Percentiles rank a stretch among this genome's conserved stretches.
Evolutionary conservation across 2,113 vertebrate species (phyloP).

Genomic region (Leucoraja erinaceus): DNA sequence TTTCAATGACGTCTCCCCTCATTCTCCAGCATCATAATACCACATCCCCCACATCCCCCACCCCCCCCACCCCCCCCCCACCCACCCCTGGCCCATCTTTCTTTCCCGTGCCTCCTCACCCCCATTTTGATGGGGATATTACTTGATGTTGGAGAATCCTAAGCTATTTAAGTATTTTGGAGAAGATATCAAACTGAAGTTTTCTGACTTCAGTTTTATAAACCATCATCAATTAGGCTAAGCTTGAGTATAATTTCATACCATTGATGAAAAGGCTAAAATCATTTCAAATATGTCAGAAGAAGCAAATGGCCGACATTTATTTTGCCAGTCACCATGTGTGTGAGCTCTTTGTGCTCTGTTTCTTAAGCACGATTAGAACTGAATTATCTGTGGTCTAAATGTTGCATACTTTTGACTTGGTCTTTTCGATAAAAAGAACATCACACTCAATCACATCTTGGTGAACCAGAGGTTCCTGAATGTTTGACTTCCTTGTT

Average conservation of each 20-base stretch:
- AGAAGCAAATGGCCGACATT: not conserved
- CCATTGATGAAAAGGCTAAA: not conserved
- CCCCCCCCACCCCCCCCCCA: too few relatives aligned
- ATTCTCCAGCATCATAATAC: too few relatives aligned
- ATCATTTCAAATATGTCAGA: not conserved
- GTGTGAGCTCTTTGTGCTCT: not conserved
- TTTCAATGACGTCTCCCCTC: too few relatives aligned
- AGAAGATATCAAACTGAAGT: not conserved
- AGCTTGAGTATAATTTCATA: not conserved
- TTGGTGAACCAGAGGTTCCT: not conserved
- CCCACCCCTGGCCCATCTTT: too few relatives aligned
- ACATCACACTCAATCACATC: not conserved
- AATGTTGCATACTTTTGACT: too few relatives aligned
- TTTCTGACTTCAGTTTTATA: not conserved
- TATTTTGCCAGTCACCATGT: not conserved
- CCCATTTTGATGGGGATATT: too few relatives aligned
- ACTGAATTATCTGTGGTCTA: not conserved
- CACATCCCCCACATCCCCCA: too few relatives aligned
- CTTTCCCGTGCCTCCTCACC: too few relatives aligned
- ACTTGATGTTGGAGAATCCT: too few relatives aligned
- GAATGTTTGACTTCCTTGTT: not conserved
- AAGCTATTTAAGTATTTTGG: too few relatives aligned
- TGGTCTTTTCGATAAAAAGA: not conserved
- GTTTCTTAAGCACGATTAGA: not conserved
- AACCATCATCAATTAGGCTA: not conserved